Percentiles rank a stretch among this genome's conserved stretches.
Evolutionary conservation across 1,140 invertebrate species (phyloP).

Genomic region (Pseudomyrmex pallidus): DNA sequence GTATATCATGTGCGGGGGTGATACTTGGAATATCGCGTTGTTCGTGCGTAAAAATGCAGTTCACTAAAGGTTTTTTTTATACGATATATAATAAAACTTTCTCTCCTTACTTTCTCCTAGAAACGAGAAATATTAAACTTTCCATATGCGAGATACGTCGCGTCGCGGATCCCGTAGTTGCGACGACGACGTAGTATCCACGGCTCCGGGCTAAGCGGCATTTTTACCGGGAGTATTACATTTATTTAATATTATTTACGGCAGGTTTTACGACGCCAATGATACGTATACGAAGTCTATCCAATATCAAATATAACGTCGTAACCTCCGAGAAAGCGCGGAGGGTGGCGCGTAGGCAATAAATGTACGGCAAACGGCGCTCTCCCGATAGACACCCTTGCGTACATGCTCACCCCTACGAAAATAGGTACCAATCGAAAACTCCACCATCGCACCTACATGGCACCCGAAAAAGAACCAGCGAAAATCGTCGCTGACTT

Average conservation of each 20-base stretch:
- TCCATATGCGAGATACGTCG: conserved; percentile 42
- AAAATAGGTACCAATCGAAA: conserved; percentile 77
- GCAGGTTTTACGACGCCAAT: conserved; percentile 83
- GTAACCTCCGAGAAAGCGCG: conserved; percentile 79
- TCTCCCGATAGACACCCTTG: conserved; percentile 79
- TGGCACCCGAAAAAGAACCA: conserved; percentile 44
- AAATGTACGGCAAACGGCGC: conserved; percentile 85
- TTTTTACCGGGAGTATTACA: conserved; percentile 82
- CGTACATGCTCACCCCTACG: conserved; percentile 73
- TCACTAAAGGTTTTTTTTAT: conserved; percentile 3
- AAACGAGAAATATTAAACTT: conserved; percentile 62
- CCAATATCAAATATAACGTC: conserved; percentile 86
- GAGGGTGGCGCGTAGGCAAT: conserved; percentile 80
- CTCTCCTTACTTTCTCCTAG: conserved; percentile 39
- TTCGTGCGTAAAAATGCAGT: conserved; percentile 22
- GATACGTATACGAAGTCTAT: conserved; percentile 84
- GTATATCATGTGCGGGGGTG: conserved; percentile 34
- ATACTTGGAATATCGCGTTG: neutral
- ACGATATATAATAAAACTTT: conserved; percentile 45
- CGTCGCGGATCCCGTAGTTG: neutral
- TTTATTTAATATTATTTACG: conserved; percentile 86
- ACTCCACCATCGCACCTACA: conserved; percentile 25
- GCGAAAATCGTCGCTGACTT: conserved; percentile 7
- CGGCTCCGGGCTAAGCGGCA: conserved; percentile 75
- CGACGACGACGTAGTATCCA: conserved; percentile 22